Evolutionary conservation across 23 tunicate genomes (phyloP), one percentile per base, ranked within the genome.

Genomic region (Trididemnum nubilum): DNA sequence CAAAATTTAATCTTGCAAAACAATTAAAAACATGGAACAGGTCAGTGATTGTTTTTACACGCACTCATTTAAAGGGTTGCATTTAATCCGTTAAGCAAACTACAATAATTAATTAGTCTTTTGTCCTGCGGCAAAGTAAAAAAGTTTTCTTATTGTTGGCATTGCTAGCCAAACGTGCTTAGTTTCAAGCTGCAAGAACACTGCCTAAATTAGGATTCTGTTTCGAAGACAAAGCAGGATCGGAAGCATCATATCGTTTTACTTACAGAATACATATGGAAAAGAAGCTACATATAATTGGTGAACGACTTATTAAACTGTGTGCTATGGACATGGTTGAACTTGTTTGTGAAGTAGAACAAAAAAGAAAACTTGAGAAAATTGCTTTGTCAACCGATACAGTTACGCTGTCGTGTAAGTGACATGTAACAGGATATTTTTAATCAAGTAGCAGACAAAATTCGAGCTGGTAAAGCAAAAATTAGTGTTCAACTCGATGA

Each of bases 241-340:
- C 39, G 78, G 29, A 73, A 73, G 78, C 78, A 73, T 73, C 78
- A 38, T 73, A 73, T 73, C 78, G 58, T 73, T 57, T 73, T 73
- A 58, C 78, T 73, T 73, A 39, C 32, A 73, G 78, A 73, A 73
- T 73, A 73, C 15, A 27, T 9, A 73, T 37, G 39, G 78, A 73
- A 39, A 73, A 73, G 78, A 73, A 73, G 58, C 78, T 29, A 37
- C 78, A 73, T 73, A 73, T 34, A 38, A 73, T 73, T 73, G 57
- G 78, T 37, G 78, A 38, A 37, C 78, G 78, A 73, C 58, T 73
- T 38, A 73, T 73, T 58, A 73, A 73, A 39, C 78, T 27, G 78
- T 37, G 78, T 58, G 58, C 31, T 37, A 37, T 73, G 78, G 78
- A 73, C 4, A 73, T 73, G 58, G 78, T 73, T 73, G 78, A 73